Base-by-base conservation (phyloP, 2,888 invertebrate genomes). In the Chaetogeoica ovagalla region DNA sequence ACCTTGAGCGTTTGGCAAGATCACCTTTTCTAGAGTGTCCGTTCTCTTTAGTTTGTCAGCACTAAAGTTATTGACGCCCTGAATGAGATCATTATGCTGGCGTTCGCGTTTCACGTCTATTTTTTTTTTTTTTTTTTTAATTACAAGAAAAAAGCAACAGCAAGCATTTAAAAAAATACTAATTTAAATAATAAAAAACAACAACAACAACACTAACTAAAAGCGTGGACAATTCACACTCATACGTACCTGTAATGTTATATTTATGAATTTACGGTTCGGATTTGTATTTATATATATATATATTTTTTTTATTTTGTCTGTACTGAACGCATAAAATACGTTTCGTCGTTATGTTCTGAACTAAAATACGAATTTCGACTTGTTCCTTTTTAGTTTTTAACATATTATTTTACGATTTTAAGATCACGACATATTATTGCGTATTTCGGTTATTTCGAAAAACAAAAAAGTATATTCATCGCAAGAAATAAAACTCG, bases 1-100 rank as follows among this genome's bases (percentile, higher is more conserved):
- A 97, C 97, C 96, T 92, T 96, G 93, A 84, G 96, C 95, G 66
- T 96, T 94, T 81, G 97, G 97, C 85, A 98, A 89, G 83, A 96
- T 90, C 82, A 94, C 93, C 87, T 97, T 98, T 87, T 97, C 97
- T 84, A 93, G 91, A 82, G 96, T 96, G 84, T 93, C 92, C 17
- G 95, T 94, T 86, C 94, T 94, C 86, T 94, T 94, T 87, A 98
- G 90, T 85, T 93, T 92, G 85, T 92, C 91, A 82, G 93, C 91
- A 87, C 95, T 93, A 89, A 98, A 98, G 76, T 92, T 93, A 87
- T 95, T 94, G 85, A 98, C 90, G 88, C 96, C 95, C 86, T 92
- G 93, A 88, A 96, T 96, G 83, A 96, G 90, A 87, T 94, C 94
- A 81, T 91, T 90, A 74, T 82, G 82, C 65, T 82, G 82, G 52